Conservation (phyloP, 2,113 vertebrate species). For the Urocolius indicus region DNA sequence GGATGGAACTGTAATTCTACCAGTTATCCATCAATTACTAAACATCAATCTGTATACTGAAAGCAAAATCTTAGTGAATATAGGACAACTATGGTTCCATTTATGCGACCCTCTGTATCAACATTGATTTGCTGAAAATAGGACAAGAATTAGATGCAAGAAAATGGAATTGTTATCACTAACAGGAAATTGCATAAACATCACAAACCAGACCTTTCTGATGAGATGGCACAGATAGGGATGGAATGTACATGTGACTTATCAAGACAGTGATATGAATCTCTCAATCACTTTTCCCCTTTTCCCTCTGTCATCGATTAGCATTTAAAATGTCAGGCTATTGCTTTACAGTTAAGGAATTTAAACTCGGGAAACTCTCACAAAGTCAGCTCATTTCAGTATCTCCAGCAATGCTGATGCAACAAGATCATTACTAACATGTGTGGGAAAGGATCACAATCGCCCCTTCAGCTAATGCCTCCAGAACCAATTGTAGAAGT, state of each 20-base stretch:
- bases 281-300: neutral
- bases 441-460: constrained; percentile 55
- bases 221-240: neutral
- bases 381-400: constrained; percentile 48
- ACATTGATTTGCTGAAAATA: neutral
- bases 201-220: neutral
- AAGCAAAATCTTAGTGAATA: neutral
- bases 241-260: neutral
- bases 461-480: constrained; percentile 39
- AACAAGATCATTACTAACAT: constrained; percentile 43
- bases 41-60: neutral
- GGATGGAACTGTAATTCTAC: neutral
- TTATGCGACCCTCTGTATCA: neutral
- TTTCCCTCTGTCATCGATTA: constrained; percentile 3
- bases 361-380: constrained; percentile 44
- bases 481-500: constrained; percentile 58
- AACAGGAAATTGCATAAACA: neutral
- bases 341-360: constrained; percentile 65
- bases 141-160: neutral
- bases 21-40: neutral
- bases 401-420: constrained; percentile 50
- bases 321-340: constrained; percentile 40
- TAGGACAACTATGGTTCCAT: neutral
- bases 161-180: neutral
- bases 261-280: neutral